Evolutionary conservation across 2,113 vertebrate species (phyloP).

Genomic region (Stegastes partitus): DNA sequence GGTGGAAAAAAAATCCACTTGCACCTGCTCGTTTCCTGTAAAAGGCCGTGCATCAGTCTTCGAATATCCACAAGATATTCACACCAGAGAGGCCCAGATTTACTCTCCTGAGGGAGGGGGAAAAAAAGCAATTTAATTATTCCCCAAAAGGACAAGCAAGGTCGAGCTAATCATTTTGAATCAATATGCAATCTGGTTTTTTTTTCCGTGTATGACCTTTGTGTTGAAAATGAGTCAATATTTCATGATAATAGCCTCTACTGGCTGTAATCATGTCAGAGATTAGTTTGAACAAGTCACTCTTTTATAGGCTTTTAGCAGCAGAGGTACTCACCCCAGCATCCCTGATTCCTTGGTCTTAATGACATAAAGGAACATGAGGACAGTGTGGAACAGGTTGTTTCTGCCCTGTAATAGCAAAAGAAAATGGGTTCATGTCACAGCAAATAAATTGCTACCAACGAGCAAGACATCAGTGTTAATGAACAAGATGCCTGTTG

Average conservation of each 20-base stretch:
- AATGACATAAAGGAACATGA: slow-evolving; percentile 97
- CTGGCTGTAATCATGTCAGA: neutral
- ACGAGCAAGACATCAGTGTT: neutral
- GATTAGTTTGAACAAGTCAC: neutral
- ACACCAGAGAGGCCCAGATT: slow-evolving; percentile 96
- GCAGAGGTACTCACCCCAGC: slow-evolving; percentile 90
- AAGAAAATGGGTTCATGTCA: slow-evolving; percentile 19
- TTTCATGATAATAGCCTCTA: neutral
- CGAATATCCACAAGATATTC: slow-evolving; percentile 97
- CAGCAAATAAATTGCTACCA: neutral
- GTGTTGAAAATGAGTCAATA: neutral
- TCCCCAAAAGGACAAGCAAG: neutral
- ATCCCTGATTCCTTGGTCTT: slow-evolving; percentile 97
- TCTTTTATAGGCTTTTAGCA: neutral
- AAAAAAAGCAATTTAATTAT: slow-evolving; percentile 20
- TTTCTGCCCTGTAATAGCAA: slow-evolving; percentile 91
- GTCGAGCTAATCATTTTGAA: slow-evolving; percentile 8
- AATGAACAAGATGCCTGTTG: neutral
- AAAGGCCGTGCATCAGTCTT: slow-evolving; percentile 67
- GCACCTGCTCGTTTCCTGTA: neutral
- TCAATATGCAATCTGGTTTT: slow-evolving; percentile 3
- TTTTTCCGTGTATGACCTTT: slow-evolving; percentile 6
- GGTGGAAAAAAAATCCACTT: neutral
- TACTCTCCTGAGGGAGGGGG: slow-evolving; percentile 86
- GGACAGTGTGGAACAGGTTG: slow-evolving; percentile 96